Evolutionary conservation across 2,888 invertebrate species (phyloP), one percentile per base, ranked within the genome.

Genomic region (Amphipoea oculea): DNA sequence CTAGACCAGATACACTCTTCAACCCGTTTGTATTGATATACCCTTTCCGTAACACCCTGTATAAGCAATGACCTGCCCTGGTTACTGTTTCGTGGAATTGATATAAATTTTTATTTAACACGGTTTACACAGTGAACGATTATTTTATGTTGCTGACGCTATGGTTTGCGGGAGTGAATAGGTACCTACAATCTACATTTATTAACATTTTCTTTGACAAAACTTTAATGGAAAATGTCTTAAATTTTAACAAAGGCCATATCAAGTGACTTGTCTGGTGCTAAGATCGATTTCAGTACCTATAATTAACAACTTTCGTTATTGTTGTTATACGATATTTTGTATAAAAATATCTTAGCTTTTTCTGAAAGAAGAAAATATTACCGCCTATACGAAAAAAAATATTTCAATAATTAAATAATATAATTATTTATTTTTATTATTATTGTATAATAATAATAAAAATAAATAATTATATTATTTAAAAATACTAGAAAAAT

Each of bases 31-130:
- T n/a, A n/a, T n/a, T n/a, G n/a, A n/a, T n/a, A n/a, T n/a, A n/a
- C n/a, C n/a, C n/a, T n/a, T n/a, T n/a, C n/a, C n/a, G n/a, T n/a
- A n/a, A n/a, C n/a, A n/a, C n/a, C n/a, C n/a, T n/a, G n/a, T 45
- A 2, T 60, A 11, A 11, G 12, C 11, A 14, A 4, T 54, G 2
- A 42, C 6, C 40, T 40, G 76, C 12, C 12, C 12, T 67, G n/a
- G 45, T 82, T 82, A 68, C 40, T 45, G 23, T 82, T 83, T 40
- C 77, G 0, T 48, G 14, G 78, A 68, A 83, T 76, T 40, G 0
- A 45, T 62, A 12, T 51, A 1, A 60, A 14, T 73, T 36, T 57
- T 29, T 14, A 23, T 65, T 66, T 42, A 51, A n/a, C 20, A 36
- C 3, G 7, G 51, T 60, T 51, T 42, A 42, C 5, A 40, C 4